Evolutionary conservation across 1,140 invertebrate species (phyloP), one percentile per base, ranked within the genome.

Genomic region (Sitophilus oryzae): DNA sequence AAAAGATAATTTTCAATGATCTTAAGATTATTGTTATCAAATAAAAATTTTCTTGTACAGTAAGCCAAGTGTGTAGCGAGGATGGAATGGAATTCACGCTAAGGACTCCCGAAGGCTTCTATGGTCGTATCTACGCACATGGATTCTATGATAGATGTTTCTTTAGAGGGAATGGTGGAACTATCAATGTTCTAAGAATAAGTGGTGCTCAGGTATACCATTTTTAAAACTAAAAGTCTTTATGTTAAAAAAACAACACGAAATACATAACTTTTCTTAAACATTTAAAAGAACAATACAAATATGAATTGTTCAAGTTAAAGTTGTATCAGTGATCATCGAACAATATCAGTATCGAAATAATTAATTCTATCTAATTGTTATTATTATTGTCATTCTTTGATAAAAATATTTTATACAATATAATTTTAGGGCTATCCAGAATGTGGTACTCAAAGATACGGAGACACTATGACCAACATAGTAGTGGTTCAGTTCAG

Each of bases 401-500:
- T n/a, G n/a, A n/a, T n/a, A n/a, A n/a, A n/a, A n/a, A n/a, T n/a
- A n/a, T n/a, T n/a, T n/a, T n/a, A n/a, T n/a, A n/a, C n/a, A n/a
- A n/a, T n/a, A n/a, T n/a, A n/a, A n/a, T 47, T 53, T 16, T 35
- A 57, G 55, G 91, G 90, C 19, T 93, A 92, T 71, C 91, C 91
- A 1, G 88, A 93, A 69, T 93, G 91, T 72, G 91, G 91, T 16
- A 94, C 91, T 2, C 87, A 91, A 61, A 74, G 92, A 86, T 92
- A 89, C 62, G 90, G 89, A 0, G 91, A 94, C 64, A 90, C 89
- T 0, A 88, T 93, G 82, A 93, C 91, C 35, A 95, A 94, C 65
- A 93, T 95, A 43, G 89, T 93, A 2, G 91, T 95, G 15, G 91
- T 95, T 0, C 91, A 95, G 73, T 93, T 94, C 72, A 92, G 89